These are phyloP conservation scores for Helicoverpa zea DNA, from an alignment of 1,140 invertebrate genomes.

Conservation along the genomic window DNA sequence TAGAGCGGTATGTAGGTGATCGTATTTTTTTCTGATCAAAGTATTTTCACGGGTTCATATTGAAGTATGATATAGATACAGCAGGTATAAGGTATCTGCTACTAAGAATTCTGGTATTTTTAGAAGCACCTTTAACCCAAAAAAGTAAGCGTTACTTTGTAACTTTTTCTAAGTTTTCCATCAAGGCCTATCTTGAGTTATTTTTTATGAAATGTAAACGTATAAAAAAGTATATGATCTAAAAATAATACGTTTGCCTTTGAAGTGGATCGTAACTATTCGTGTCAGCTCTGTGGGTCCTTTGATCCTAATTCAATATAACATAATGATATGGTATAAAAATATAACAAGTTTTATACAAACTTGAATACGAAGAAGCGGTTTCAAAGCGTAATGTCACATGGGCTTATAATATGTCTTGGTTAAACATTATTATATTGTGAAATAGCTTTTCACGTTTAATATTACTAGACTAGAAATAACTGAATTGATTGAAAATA, in stretches of 20 bases:
- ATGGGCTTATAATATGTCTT: background rate
- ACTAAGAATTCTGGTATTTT: too few species aligned
- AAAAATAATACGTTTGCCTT: background rate
- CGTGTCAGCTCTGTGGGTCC: background rate
- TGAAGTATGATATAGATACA: too few species aligned
- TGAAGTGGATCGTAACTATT: background rate
- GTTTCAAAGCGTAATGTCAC: background rate
- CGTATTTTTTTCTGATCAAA: background rate
- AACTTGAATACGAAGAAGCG: background rate
- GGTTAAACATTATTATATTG: background rate
- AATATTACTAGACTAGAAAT: too few species aligned
- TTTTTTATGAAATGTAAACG: background rate
- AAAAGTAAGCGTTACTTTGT: too few species aligned
- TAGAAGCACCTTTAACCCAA: too few species aligned
- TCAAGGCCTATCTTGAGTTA: background rate
- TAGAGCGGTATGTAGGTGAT: background rate
- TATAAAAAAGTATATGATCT: background rate
- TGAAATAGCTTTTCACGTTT: background rate
- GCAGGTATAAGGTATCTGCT: too few species aligned
- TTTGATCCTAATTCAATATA: constrained; percentile 25
- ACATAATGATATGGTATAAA: constrained; percentile 5
- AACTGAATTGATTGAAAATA: too few species aligned
- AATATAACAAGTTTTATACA: background rate
- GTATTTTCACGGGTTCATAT: too few species aligned
- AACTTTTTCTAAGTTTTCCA: background rate